These are phyloP conservation scores for Cylas formicarius DNA, from an alignment of 1,140 invertebrate genomes.

Conservation along the genomic window DNA sequence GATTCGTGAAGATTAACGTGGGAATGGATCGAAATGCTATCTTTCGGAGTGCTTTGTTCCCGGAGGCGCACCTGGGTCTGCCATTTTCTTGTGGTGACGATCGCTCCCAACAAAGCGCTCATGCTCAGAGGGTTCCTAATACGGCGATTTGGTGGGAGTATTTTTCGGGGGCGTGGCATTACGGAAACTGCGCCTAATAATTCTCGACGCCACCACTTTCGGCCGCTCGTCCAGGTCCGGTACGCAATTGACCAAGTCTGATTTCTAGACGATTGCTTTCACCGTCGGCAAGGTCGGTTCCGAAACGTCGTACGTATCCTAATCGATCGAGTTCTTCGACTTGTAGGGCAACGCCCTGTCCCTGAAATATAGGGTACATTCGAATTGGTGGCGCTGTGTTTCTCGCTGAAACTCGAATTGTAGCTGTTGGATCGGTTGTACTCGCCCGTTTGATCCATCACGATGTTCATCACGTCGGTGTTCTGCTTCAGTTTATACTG, in stretches of 20 bases:
- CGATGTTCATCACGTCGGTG: constrained; percentile 52
- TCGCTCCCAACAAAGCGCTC: constrained; percentile 48
- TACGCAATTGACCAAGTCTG: constrained; percentile 76
- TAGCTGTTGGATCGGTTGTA: constrained; percentile 30
- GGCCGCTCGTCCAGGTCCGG: constrained; percentile 68
- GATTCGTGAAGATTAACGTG: constrained; percentile 24
- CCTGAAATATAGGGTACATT: constrained; percentile 29
- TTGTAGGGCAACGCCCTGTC: too few species aligned
- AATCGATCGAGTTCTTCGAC: constrained; percentile 24
- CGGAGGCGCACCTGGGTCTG: constrained; percentile 24
- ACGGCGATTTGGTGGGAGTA: constrained; percentile 41
- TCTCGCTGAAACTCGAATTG: constrained; percentile 37
- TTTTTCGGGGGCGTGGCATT: constrained; percentile 38
- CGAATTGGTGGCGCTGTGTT: constrained; percentile 16
- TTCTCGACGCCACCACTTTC: constrained; percentile 53
- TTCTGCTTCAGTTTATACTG: constrained; percentile 76
- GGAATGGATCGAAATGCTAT: constrained; percentile 14
- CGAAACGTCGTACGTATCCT: constrained; percentile 36
- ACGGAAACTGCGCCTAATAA: constrained; percentile 47
- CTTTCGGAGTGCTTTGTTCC: too few species aligned
- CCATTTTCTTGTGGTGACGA: constrained; percentile 25
- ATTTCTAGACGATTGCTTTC: constrained; percentile 73
- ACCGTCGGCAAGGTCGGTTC: constrained; percentile 58
- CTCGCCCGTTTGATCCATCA: constrained; percentile 35
- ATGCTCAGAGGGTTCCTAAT: constrained; percentile 44